Evolutionary conservation across 2,113 vertebrate species (phyloP), one percentile per base, ranked within the genome.

Genomic region (Menidia beryllina): DNA sequence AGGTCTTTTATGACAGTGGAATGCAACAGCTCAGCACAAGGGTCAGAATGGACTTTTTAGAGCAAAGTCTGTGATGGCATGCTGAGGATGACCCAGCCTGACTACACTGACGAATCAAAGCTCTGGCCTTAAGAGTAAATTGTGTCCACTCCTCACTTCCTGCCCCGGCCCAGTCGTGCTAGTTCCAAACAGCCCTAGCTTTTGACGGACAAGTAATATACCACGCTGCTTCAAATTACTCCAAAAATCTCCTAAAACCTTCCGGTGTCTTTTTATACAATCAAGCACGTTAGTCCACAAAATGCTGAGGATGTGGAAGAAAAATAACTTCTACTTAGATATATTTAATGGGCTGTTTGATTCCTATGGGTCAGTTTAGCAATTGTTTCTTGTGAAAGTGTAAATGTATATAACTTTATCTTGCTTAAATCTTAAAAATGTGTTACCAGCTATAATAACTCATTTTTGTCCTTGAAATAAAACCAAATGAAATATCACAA

Each of bases 21-120:
- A 70, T 70, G 84, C 54, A 30, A 76, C 61, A 81, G 83, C 75
- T 89, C 86, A 88, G 87, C 86, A 77, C 82, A 64, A 66, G 82
- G 79, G 91, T 93, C 86, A 87, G 70, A 86, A 87, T 76, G 79
- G 65, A 71, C 86, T 90, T 88, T 88, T 90, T 75, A 83, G 77
- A 85, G 73, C 85, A 74, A 86, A 54, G 61, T 81, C 73, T 85
- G 81, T 88, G 88, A 87, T 83, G 83, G 70, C 77, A 91, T 7
- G n/a, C 49, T 75, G 67, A 82, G 69, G 60, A 68, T 82, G 83
- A 88, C 90, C 86, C 80, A 27, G 74, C 61, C 80, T 84, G 61
- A 88, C 88, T 84, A 90, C 88, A 76, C 82, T 88, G 89, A 89
- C 90, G 79, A 72, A 73, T 84, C 73, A 55, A 77, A 82, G 82